phyloP scores from a whole-genome alignment of 2,797 vertebrate species.

The Oreochromis mossambicus region DNA sequence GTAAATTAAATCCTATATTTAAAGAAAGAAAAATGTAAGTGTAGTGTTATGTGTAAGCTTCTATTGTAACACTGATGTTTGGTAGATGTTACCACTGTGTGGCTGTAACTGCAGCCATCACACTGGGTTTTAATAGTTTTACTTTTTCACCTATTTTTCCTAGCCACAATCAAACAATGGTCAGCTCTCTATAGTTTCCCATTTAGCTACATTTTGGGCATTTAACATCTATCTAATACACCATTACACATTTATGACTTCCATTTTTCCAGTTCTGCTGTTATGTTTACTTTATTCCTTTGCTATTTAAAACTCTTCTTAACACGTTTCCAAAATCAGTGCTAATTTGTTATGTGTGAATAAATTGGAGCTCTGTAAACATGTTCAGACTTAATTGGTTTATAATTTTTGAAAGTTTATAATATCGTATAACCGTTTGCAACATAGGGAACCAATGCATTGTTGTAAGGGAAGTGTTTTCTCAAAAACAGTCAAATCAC shows the following conservation, averaged over 20 bases:
- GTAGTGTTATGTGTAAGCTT: neutral
- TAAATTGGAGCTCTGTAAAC: neutral
- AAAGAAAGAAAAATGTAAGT: neutral
- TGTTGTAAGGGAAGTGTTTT: neutral
- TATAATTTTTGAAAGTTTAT: slow-evolving; percentile 11
- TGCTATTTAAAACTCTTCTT: neutral
- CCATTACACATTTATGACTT: neutral
- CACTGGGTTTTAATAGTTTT: neutral
- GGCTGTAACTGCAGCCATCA: neutral
- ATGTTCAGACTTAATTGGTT: neutral
- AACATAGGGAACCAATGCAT: neutral
- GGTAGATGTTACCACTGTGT: neutral
- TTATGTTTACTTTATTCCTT: neutral
- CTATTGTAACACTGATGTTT: neutral
- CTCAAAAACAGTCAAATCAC: slow-evolving; percentile 5
- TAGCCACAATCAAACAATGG: neutral
- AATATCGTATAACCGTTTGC: neutral
- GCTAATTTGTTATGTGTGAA: neutral
- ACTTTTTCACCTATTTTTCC: neutral
- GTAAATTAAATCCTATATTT: neutral
- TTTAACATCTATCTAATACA: neutral
- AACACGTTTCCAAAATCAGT: neutral
- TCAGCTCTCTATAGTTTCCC: neutral
- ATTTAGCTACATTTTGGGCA: neutral
- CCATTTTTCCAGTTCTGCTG: neutral